Evolutionary conservation across 2,888 invertebrate species (phyloP), one percentile per base, ranked within the genome.

Genomic region (Cepaea hortensis): DNA sequence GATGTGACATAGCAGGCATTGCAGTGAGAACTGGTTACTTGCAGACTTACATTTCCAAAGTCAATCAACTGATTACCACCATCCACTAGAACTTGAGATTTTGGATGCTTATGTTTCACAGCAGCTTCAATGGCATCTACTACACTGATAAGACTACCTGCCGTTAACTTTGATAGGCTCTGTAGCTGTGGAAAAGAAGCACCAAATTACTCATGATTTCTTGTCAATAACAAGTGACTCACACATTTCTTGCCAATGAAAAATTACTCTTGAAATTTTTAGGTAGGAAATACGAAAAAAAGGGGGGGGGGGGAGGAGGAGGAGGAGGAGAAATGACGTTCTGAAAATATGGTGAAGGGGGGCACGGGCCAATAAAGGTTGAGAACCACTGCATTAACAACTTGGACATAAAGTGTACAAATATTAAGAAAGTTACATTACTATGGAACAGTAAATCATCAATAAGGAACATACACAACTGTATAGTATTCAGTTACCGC

Each of bases 101-200:
- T 84, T 18, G 92, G 91, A 9, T 65, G 87, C 4, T 81, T 50
- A 70, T 88, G 91, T 11, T 87, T 82, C n/a, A 88, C 84, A 11
- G 87, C 89, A 75, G 18, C 46, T 73, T 91, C 90, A 89, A 92
- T 89, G n/a, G 90, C 90, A 87, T 91, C 91, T n/a, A 91, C 89
- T 15, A 92, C 91, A 68, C 90, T 90, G 20, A 85, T 89, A 46
- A 90, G 75, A 55, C 84, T 73, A 18, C 20, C 62, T 18, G 88
- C 87, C 68, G 87, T 88, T 81, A 85, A 84, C 76, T 85, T 88
- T 72, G 87, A 85, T 4, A 83, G 81, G 11, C 85, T 76, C 20
- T 81, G 18, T 55, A 88, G 50, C 87, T 87, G 65, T 48, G 72
- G 50, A 50, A 55, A 46, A 68, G 50, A 35, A 48, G n/a, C 48